A percentile compares a stretch with the other conserved stretches of the same genome.
These are phyloP conservation scores for Gymnothorax javanicus DNA, from an alignment of 2,797 vertebrate genomes.

Conservation along the genomic window DNA sequence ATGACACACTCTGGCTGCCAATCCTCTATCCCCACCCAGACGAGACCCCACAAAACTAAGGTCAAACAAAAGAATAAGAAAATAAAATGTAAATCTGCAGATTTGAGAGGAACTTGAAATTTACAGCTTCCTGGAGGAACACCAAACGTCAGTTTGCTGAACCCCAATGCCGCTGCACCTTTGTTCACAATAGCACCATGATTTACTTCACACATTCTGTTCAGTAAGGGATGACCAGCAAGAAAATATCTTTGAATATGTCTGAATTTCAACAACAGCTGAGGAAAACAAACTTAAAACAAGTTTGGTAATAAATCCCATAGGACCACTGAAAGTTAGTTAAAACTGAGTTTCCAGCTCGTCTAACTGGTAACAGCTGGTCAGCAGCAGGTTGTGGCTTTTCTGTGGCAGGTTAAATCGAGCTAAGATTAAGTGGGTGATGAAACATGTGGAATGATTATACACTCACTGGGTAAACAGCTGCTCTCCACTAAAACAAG, in stretches of 20 bases:
- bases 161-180: neutral
- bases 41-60: neutral
- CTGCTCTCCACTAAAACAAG: too few relatives aligned
- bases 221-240: neutral
- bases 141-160: neutral
- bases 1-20: neutral
- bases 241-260: neutral
- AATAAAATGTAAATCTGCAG: neutral
- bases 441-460: too few relatives aligned
- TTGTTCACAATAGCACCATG: neutral
- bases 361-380: too few relatives aligned
- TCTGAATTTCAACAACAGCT: neutral
- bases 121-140: too few relatives aligned
- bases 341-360: too few relatives aligned
- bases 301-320: too few relatives aligned
- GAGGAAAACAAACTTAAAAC: neutral
- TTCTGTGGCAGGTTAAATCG: too few relatives aligned
- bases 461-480: too few relatives aligned
- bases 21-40: neutral
- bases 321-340: too few relatives aligned
- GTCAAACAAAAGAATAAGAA: neutral
- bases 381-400: too few relatives aligned
- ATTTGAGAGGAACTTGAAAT: neutral
- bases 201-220: neutral
- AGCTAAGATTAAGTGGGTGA: too few relatives aligned